Evolutionary conservation across 2,888 invertebrate species (phyloP).

Genomic region (Melanchra persicariae): DNA sequence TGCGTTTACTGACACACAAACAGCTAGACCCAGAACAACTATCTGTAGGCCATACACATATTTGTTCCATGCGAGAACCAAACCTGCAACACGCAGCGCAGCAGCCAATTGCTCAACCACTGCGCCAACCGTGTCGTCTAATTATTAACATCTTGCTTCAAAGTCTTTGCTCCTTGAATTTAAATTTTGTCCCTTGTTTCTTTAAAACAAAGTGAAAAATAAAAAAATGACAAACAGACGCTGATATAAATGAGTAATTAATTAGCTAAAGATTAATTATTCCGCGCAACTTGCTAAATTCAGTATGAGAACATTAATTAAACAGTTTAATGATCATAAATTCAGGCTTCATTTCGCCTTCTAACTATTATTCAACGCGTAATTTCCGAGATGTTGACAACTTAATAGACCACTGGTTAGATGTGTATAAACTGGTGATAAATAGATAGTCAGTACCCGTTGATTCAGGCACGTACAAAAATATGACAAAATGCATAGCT

Average conservation of each 20-base stretch:
- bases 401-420: conserved; percentile 11
- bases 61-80: no score
- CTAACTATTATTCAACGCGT: conserved; percentile 32
- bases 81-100: no score
- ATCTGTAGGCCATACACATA: no score
- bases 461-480: neutral
- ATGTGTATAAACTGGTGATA: neutral
- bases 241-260: conserved; percentile 33
- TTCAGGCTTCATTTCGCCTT: conserved; percentile 34
- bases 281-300: conserved; percentile 27
- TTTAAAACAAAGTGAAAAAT: conserved; percentile 11
- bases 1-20: no score
- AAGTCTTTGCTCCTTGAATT: neutral
- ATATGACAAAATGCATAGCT: neutral
- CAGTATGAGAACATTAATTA: conserved; percentile 34
- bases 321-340: conserved; percentile 49
- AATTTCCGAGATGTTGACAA: conserved; percentile 34
- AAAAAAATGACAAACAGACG: conserved; percentile 39
- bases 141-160: no score
- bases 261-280: conserved; percentile 52
- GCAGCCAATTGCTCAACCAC: no score
- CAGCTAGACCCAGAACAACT: no score
- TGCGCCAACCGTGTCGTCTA: no score
- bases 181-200: neutral
- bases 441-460: neutral